These are phyloP conservation scores for Limnodromus scolopaceus DNA, from an alignment of 2,797 vertebrate species.

Conservation along the genomic window DNA sequence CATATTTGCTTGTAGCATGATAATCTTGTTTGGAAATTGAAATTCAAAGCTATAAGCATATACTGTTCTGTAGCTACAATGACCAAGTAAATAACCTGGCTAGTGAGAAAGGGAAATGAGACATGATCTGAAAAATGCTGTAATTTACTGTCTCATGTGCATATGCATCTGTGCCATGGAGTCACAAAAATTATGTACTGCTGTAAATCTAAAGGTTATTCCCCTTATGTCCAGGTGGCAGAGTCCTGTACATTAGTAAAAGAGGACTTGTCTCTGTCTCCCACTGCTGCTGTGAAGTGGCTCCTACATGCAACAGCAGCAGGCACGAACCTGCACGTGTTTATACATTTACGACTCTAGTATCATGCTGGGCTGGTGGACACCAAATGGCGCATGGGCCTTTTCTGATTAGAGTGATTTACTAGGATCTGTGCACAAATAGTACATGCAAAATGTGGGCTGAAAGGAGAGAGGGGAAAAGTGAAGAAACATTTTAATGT, in stretches of 20 bases:
- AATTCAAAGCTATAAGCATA: not conserved
- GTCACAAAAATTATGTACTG: accelerated
- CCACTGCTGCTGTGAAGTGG: not conserved
- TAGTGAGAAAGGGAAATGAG: not conserved
- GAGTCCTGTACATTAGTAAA: not conserved
- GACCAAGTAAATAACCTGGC: not conserved
- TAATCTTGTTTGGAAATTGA: not conserved
- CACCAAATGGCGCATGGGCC: not conserved
- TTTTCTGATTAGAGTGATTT: not conserved
- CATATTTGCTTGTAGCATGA: not conserved
- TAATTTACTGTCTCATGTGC: not conserved
- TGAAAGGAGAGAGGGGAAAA: not conserved
- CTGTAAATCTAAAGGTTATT: not conserved
- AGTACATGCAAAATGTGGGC: not conserved
- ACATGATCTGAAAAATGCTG: not conserved
- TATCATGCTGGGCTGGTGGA: not conserved
- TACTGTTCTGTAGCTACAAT: not conserved
- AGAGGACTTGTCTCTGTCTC: not conserved
- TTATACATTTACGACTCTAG: not conserved
- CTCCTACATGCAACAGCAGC: not conserved
- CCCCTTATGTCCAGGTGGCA: not conserved
- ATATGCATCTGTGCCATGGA: not conserved
- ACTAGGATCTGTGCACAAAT: not conserved
- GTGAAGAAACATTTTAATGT: not conserved
- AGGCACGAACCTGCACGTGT: not conserved